Percentiles rank a stretch among this genome's conserved stretches.
phyloP scores from a whole-genome alignment of 2,113 vertebrate species.

The Prionailurus viverrinus region DNA sequence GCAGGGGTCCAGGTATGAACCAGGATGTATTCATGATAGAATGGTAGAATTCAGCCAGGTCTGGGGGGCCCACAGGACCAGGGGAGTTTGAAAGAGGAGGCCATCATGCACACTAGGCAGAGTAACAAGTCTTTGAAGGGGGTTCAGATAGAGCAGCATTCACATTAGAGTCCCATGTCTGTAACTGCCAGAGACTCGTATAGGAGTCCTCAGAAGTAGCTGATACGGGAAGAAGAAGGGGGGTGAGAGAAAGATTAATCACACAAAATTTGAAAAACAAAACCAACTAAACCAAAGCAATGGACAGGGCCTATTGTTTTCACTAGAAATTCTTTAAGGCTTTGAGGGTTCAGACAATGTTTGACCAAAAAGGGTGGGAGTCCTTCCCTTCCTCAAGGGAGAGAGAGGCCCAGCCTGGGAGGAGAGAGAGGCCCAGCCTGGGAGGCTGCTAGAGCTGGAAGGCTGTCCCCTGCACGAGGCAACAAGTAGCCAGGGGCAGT shows the following conservation, averaged over 20 bases:
- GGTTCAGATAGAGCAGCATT: background rate
- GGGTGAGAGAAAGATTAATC: background rate
- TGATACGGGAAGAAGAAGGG: background rate
- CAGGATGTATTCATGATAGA: background rate
- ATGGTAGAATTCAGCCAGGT: background rate
- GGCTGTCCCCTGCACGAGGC: background rate
- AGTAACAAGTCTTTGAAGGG: background rate
- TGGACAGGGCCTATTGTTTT: background rate
- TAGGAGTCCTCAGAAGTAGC: background rate
- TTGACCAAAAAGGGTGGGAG: background rate
- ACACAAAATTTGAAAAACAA: constrained; percentile 21
- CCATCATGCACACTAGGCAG: background rate
- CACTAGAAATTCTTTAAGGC: background rate
- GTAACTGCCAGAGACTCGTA: background rate
- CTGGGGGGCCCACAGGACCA: background rate
- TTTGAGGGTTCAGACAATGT: background rate
- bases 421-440: background rate
- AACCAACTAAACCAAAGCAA: background rate
- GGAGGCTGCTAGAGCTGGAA: too few relatives aligned
- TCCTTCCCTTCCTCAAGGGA: background rate
- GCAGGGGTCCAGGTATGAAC: background rate
- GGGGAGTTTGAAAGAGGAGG: background rate
- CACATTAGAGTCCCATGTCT: background rate
- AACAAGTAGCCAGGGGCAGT: rapidly evolving
- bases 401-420: background rate